Base-by-base conservation (phyloP, 2,888 invertebrate genomes). In the Branchellion lobata region DNA sequence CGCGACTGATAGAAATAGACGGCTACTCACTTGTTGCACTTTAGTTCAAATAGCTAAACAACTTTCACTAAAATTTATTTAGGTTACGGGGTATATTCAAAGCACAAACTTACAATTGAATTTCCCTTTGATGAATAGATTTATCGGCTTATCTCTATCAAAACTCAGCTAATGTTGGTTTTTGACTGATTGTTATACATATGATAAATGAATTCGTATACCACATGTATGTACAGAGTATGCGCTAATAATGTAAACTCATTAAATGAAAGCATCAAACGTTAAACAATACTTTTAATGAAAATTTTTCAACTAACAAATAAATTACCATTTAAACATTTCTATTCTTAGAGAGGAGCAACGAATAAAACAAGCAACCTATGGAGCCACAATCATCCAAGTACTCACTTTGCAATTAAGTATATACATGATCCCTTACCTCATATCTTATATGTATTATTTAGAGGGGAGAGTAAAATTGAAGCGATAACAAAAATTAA, bases 401-500 rank as follows among this genome's bases (percentile, higher is more conserved):
- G 21, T 57, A 57, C 61, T 57, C n/a, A 18, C 3, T n/a, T 8
- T 24, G 24, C 5, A n/a, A n/a, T 18, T 57, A 18, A 40, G 8
- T 57, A 57, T 57, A 18, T 24, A 57, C 61, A 57, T 57, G 61
- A 57, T 57, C 61, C 61, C 5, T 57, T 57, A 57, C 8, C 8
- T n/a, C 21, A 57, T 5, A 14, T 5, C 24, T 24, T 18, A 3
- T 14, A 8, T 57, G 5, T 14, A 18, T 5, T 40, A 40, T 14
- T 5, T 8, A 40, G 40, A 40, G 8, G 40, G 14, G 40, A 40
- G 14, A 40, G 5, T 40, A 40, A 14, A 40, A 18, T 5, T 57
- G 61, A 57, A 57, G 61, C 61, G 24, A n/a, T 57, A 57, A 57
- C 61, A 57, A 57, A 57, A 57, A 40, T 40, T 40, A 40, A 57